phyloP scores from a whole-genome alignment of 2,113 vertebrate species.

The Nyctereutes procyonoides region DNA sequence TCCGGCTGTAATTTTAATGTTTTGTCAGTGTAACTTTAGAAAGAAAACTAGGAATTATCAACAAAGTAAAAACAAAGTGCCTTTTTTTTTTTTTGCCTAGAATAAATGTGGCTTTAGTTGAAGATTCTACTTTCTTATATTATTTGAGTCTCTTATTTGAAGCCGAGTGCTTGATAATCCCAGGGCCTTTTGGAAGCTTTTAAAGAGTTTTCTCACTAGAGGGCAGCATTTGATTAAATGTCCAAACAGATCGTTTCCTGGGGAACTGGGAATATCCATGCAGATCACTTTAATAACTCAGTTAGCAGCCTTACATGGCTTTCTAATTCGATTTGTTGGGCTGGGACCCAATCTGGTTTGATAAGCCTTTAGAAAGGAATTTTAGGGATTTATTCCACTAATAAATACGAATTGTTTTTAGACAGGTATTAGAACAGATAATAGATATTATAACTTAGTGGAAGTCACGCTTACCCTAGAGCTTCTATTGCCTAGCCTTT shows the following conservation, averaged over 20 bases:
- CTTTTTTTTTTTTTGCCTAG: conserved; percentile 7
- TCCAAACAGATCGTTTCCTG: conserved; percentile 59
- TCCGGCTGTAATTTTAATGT: neutral
- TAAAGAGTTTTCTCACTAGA: conserved; percentile 84
- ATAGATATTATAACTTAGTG: conserved; percentile 75
- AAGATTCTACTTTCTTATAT: neutral
- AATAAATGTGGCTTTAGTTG: neutral
- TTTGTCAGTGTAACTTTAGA: neutral
- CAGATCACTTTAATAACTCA: conserved; percentile 72
- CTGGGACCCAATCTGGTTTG: conserved; percentile 80
- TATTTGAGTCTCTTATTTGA: conserved; percentile 39
- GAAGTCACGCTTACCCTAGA: conserved; percentile 72
- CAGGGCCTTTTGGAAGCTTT: neutral
- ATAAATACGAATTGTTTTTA: conserved; percentile 83
- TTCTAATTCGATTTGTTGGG: conserved; percentile 80
- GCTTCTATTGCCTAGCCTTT: conserved; percentile 74
- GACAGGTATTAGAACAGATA: conserved; percentile 65
- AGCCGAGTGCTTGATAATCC: neutral
- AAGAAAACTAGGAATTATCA: neutral
- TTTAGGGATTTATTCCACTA: conserved; percentile 79
- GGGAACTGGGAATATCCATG: neutral
- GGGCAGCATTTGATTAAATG: conserved; percentile 91
- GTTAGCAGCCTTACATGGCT: conserved; percentile 69
- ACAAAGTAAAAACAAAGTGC: neutral
- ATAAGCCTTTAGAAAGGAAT: conserved; percentile 81